Base-by-base conservation (phyloP, 2,888 invertebrate genomes). In the Zaprionus obscuricornis region DNA sequence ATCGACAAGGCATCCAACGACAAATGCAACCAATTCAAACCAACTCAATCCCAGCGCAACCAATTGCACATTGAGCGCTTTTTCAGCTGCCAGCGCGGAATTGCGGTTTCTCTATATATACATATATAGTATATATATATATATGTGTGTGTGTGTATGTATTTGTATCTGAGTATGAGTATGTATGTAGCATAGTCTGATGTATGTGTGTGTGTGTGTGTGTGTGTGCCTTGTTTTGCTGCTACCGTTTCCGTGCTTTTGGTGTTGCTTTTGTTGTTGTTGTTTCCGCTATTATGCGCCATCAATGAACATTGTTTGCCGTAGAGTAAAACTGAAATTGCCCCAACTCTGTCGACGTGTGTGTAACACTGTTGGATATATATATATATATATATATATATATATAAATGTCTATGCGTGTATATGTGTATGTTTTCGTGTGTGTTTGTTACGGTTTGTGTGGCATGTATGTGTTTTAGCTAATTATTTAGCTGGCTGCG, bases 251-350 rank as follows among this genome's bases (percentile, higher is more conserved):
- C 31, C 45, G 36, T 27, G 10, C 26, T 22, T 6, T 8, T 27
- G n/a, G n/a, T 50, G 11, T 4, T 45, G 26, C 27, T 45, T 4
- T 39, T 67, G 40, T 31, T 49, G 22, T 40, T 66, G 51, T 54
- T 59, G 54, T 40, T 56, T 64, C 60, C 75, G 62, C 62, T 56
- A 65, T 74, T 74, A 64, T 63, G 58, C 68, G 66, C 62, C 81
- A 64, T 59, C 83, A 83, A 79, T 72, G 68, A 83, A 59, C 75
- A 64, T 74, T 76, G 67, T 74, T 71, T 54, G 55, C 66, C 42
- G 26, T 29, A 47, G 45, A 55, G 47, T 46, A 31, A 59, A 47
- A 56, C 27, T 52, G 37, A 57, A 76, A 54, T 55, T 54, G 55
- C 49, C 43, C 16, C 43, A 42, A 37, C 43, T 11, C 8, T 45